Evolutionary conservation across 2,113 vertebrate genomes (phyloP).

Genomic region (Murina feae): DNA sequence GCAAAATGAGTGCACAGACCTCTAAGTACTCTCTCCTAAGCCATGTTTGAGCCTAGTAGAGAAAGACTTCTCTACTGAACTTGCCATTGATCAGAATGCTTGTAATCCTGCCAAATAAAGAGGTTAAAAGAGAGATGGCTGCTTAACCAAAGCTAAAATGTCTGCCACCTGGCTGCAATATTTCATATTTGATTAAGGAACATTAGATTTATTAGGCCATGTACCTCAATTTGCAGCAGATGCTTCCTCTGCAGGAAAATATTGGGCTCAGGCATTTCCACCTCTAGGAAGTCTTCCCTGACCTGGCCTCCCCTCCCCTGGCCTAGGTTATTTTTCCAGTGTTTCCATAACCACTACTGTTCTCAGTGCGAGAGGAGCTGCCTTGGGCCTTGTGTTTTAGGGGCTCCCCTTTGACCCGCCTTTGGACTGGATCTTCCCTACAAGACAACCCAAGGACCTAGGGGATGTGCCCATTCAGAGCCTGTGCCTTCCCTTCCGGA

Average conservation of each 20-base stretch:
- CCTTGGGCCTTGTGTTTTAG: neutral
- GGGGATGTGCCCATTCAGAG: neutral
- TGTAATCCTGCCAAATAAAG: neutral
- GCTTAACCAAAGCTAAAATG: neutral
- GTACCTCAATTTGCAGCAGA: neutral
- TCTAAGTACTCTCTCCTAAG: neutral
- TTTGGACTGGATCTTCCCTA: neutral
- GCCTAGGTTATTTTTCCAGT: neutral
- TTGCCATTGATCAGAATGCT: neutral
- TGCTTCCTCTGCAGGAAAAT: neutral
- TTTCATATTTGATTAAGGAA: neutral
- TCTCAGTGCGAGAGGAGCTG: neutral
- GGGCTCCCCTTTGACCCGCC: neutral
- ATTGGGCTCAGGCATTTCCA: neutral
- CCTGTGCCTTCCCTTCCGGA: neutral
- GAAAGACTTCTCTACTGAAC: neutral
- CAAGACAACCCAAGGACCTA: neutral
- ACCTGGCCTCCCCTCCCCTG: neutral
- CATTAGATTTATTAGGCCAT: neutral
- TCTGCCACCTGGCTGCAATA: neutral
- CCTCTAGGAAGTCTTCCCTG: neutral
- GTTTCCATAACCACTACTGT: neutral
- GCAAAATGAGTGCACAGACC: neutral
- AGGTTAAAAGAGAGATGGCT: neutral
- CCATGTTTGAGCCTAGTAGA: neutral